Conservation (phyloP, 1,140 invertebrate species). For the Euschistus heros region DNA sequence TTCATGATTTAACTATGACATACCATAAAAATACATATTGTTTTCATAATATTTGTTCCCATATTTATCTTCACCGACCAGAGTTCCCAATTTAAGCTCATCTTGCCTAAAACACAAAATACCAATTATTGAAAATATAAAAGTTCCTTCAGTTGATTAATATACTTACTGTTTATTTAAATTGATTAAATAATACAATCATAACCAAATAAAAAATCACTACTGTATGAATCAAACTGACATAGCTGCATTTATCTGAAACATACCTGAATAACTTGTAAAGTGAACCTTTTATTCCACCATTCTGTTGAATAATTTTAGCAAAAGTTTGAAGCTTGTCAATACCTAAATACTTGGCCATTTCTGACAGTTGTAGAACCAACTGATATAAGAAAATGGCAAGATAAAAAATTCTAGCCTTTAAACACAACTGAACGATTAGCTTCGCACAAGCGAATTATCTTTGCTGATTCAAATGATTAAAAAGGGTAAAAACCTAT, state of each 20-base stretch:
- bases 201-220: slow-evolving; percentile 32
- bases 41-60: slow-evolving; percentile 97
- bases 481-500: no score
- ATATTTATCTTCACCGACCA: slow-evolving; percentile 89
- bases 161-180: slow-evolving; percentile 26
- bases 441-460: no score
- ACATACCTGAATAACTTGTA: slow-evolving; percentile 64
- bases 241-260: slow-evolving; percentile 23
- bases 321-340: slow-evolving; percentile 59
- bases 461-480: no score
- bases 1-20: slow-evolving; percentile 28
- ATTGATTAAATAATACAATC: slow-evolving; percentile 17
- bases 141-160: slow-evolving; percentile 27
- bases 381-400: no score
- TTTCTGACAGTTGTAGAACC: background rate
- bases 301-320: slow-evolving; percentile 60
- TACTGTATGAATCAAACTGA: background rate
- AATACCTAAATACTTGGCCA: slow-evolving; percentile 34
- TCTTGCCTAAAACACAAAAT: slow-evolving; percentile 55
- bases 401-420: no score
- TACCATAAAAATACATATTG: slow-evolving; percentile 73
- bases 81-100: slow-evolving; percentile 69
- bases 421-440: no score
- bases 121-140: slow-evolving; percentile 20
- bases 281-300: slow-evolving; percentile 57